A percentile compares a stretch with the other conserved stretches of the same genome.
These are phyloP conservation scores for Eulithis testata DNA, from an alignment of 2,888 invertebrate species.

Conservation along the genomic window DNA sequence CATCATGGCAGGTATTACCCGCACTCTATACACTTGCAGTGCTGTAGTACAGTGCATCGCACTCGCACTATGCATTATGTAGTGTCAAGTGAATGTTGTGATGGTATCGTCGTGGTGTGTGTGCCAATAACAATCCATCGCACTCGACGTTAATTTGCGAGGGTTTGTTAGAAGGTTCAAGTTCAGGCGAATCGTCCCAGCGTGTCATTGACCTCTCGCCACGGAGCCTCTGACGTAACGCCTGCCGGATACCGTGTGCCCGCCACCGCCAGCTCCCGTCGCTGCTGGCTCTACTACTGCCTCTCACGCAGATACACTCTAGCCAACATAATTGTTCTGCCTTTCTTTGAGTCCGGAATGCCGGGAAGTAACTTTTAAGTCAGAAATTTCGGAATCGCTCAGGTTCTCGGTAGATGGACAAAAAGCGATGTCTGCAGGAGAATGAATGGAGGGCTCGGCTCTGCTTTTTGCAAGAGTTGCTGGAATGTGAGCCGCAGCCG, in stretches of 20 bases:
- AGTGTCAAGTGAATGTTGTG: neutral
- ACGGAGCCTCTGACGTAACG: slow-evolving; percentile 49
- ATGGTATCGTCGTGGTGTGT: neutral
- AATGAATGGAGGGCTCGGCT: slow-evolving; percentile 45
- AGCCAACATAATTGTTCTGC: neutral
- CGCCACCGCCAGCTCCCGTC: slow-evolving; percentile 1
- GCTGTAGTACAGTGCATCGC: too few species aligned
- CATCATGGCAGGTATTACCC: too few species aligned
- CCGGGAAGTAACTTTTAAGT: slow-evolving; percentile 33
- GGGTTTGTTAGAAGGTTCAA: slow-evolving; percentile 54
- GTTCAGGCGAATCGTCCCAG: slow-evolving; percentile 53
- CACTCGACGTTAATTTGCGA: slow-evolving; percentile 49
- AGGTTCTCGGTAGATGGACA: slow-evolving; percentile 35
- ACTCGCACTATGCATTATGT: neutral
- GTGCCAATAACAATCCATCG: slow-evolving; percentile 14
- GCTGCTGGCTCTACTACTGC: neutral
- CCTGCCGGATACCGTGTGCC: neutral
- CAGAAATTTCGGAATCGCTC: slow-evolving; percentile 40
- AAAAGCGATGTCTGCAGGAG: slow-evolving; percentile 43
- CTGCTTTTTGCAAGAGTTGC: slow-evolving; percentile 38
- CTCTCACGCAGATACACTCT: neutral
- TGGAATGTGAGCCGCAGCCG: slow-evolving; percentile 1
- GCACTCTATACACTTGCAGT: too few species aligned
- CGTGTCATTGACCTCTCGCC: slow-evolving; percentile 54
- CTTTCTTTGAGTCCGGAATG: neutral